Conservation (phyloP, 2,113 vertebrate genomes). For the Rattus rattus region DNA sequence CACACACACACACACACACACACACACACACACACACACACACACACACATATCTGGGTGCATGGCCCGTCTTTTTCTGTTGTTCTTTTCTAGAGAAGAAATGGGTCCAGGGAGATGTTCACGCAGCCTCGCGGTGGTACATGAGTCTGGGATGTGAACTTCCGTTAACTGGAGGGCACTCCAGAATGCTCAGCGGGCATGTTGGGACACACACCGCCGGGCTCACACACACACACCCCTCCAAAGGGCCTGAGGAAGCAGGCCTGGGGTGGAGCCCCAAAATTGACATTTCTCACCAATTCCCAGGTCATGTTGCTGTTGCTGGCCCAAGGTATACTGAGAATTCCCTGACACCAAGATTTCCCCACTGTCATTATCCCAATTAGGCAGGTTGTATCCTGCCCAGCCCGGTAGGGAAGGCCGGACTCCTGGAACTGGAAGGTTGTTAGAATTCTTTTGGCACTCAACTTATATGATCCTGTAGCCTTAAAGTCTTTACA, state of each 20-base stretch:
- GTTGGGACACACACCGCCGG: neutral
- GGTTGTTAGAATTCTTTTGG: neutral
- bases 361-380: constrained; percentile 59
- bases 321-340: neutral
- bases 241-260: neutral
- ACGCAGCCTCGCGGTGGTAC: neutral
- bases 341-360: neutral
- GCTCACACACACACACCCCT: neutral
- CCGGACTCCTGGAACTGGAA: constrained; percentile 28
- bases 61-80: neutral
- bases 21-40: no score
- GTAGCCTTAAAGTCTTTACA: neutral
- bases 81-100: neutral
- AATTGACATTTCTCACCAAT: constrained; percentile 61
- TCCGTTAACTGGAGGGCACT: neutral
- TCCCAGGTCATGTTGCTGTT: neutral
- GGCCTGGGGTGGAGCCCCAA: neutral
- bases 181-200: neutral
- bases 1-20: no score
- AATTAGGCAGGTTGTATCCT: constrained; percentile 44
- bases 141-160: neutral
- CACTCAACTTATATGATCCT: neutral
- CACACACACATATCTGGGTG: neutral
- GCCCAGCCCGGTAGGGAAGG: constrained; percentile 40
- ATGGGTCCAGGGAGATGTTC: constrained; percentile 6